Base-by-base conservation (phyloP, 2,888 invertebrate genomes). In the Galerucella nymphaeae region DNA sequence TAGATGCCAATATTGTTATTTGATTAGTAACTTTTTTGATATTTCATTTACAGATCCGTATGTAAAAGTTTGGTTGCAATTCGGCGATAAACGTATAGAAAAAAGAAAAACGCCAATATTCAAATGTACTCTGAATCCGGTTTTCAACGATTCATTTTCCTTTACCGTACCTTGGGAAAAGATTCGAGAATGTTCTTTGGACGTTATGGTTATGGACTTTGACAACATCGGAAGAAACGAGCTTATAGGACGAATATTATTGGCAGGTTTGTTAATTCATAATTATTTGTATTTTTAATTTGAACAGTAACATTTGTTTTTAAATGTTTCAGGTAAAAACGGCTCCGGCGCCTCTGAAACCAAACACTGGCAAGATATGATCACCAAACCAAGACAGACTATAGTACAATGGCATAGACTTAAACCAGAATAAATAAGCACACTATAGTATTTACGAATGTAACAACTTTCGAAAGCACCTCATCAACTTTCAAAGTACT, bases 321-420 rank as follows among this genome's bases (percentile, higher is more conserved):
- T 18, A 20, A 53, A 65, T 50, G 10, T 23, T 48, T 9, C 88
- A 96, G 96, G 96, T 71, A 96, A 96, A 87, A 96, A 95, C 83
- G 96, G 96, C 13, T 97, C 96, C 68, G 98, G 98, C 1, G 97
- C 97, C 18, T 93, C 96, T 70, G 98, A 98, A 88, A 96, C 96
- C 50, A 97, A 97, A 85, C 98, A 98, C 87, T 98, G 98, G 98
- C 97, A 97, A 84, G 98, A 98, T 85, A 98, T 98, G 98, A 96
- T 98, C 81, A 96, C 96, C 75, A 98, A 98, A 88, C 97, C 97
- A 23, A 90, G 97, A 79, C 97, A 98, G 88, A 96, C 96, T 82
- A 96, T 97, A 83, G 95, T 97, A 64, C 97, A 97, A 86, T 98
- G 98, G 98, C 98, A 98, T 89, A 93, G 97, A 86, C 91, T 98